A percentile compares a stretch with the other conserved stretches of the same genome.
Evolutionary conservation across 2,888 invertebrate genomes (phyloP).

Genomic region (Pemphredon lugubris): DNA sequence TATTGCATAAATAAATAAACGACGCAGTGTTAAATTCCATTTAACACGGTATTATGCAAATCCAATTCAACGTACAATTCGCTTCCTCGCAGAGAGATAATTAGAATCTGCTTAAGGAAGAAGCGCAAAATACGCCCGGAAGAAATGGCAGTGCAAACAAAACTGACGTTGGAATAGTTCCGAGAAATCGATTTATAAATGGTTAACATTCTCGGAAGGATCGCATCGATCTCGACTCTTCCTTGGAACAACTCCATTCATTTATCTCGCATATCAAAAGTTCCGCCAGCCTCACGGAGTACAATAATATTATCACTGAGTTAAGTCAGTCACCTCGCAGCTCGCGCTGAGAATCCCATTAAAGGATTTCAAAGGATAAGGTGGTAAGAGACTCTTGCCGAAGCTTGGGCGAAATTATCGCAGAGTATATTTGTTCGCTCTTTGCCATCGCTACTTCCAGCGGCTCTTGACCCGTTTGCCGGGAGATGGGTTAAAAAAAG

Average conservation of each 20-base stretch:
- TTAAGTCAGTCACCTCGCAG: constrained; percentile 60
- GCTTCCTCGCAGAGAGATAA: too few relatives aligned
- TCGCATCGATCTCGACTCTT: constrained; percentile 15
- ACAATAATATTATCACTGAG: constrained; percentile 63
- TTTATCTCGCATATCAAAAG: constrained; percentile 53
- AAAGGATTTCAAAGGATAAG: constrained; percentile 67
- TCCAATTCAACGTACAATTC: too few relatives aligned
- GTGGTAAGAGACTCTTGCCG: constrained; percentile 25
- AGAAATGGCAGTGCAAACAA: constrained; percentile 19
- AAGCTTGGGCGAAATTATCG: constrained; percentile 57
- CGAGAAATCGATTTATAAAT: constrained; percentile 34
- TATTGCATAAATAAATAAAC: too few relatives aligned
- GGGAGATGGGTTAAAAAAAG: not conserved
- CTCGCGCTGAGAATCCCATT: constrained; percentile 58
- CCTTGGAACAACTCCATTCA: constrained; percentile 38
- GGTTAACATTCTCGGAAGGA: constrained; percentile 13
- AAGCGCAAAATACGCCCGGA: not conserved
- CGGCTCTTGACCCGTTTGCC: constrained; percentile 43
- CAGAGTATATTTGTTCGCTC: constrained; percentile 42
- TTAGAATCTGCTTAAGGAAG: too few relatives aligned
- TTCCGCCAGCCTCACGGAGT: constrained; percentile 41
- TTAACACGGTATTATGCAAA: too few relatives aligned
- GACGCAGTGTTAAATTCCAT: too few relatives aligned
- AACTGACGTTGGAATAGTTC: constrained; percentile 7
- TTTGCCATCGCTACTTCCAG: not conserved